Conservation (phyloP, 2,797 vertebrate species). For the Sebastes reedi region DNA sequence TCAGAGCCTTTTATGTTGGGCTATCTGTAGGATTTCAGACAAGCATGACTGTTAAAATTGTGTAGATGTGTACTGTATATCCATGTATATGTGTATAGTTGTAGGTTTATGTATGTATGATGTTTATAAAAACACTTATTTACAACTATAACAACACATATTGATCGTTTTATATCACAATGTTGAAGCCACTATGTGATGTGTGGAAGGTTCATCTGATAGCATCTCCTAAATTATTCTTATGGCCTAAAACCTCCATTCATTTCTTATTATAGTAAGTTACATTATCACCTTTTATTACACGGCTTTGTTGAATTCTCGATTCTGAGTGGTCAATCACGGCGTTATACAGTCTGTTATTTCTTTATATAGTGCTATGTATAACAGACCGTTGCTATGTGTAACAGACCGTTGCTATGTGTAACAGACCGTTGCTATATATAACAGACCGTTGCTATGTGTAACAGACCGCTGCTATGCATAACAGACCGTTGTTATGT, state of each 20-base stretch:
- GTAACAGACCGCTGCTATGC: rapidly evolving
- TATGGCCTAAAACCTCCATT: neutral
- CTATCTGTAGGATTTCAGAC: conserved; percentile 15
- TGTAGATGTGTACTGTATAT: too few species aligned
- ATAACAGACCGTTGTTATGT: rapidly evolving
- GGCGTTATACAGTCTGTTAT: rapidly evolving
- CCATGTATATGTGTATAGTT: neutral
- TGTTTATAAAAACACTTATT: neutral
- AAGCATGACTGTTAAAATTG: neutral
- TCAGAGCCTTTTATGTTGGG: conserved; percentile 25
- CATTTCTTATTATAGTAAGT: neutral
- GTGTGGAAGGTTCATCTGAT: neutral
- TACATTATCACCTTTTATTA: too few species aligned
- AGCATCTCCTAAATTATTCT: neutral
- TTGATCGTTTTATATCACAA: neutral
- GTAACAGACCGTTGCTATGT: rapidly evolving
- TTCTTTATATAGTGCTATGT: too few species aligned
- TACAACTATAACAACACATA: neutral
- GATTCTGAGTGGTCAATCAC: too few species aligned
- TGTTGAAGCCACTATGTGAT: neutral
- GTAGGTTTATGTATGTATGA: neutral
- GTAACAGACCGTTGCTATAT: too few species aligned
- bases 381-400: too few species aligned
- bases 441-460: too few species aligned
- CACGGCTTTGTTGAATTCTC: too few species aligned